Evolutionary conservation across 2,888 invertebrate genomes (phyloP).

Genomic region (Sympetrum striolatum): DNA sequence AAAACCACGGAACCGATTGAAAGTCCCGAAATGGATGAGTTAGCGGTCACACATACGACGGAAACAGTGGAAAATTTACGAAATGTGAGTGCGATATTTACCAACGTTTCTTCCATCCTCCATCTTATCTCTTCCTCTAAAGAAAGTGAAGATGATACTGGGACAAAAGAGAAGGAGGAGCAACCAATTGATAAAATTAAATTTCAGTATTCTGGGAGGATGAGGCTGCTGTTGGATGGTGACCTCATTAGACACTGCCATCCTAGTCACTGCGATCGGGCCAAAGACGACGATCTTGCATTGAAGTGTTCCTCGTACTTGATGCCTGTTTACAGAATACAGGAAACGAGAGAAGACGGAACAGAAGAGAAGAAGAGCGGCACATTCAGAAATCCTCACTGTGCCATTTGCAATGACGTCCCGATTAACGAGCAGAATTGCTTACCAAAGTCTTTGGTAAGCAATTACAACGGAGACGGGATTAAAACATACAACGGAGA

Average conservation of each 20-base stretch:
- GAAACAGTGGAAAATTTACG: background rate
- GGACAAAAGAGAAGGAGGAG: background rate
- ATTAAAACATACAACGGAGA: background rate
- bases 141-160: background rate
- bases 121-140: background rate
- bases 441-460: background rate
- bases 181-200: background rate
- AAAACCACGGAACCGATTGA: background rate
- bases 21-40: background rate
- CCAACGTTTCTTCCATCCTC: no score
- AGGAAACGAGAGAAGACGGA: background rate
- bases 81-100: background rate
- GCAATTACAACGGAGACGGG: background rate
- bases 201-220: background rate
- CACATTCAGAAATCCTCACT: constrained; percentile 15
- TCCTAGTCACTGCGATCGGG: background rate
- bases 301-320: background rate
- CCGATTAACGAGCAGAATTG: background rate
- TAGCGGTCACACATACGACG: background rate
- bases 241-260: background rate
- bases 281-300: background rate
- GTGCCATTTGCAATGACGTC: constrained; percentile 10
- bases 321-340: background rate
- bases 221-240: background rate
- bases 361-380: background rate